phyloP scores from a whole-genome alignment of 2,888 invertebrate genomes.

The Oeneis ivallda region DNA sequence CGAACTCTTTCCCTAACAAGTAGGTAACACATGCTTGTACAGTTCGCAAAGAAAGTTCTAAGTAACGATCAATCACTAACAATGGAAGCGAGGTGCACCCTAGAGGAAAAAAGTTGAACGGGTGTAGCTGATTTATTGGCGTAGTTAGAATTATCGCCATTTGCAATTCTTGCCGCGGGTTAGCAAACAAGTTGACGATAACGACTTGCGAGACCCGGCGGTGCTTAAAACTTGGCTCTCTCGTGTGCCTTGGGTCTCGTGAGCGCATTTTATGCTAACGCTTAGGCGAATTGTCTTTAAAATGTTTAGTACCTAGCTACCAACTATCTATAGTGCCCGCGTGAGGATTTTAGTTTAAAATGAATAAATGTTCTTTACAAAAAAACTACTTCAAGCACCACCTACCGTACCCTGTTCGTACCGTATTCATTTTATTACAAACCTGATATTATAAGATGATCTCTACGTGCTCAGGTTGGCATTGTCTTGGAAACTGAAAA shows the following conservation, averaged over 20 bases:
- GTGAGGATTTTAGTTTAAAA: no score
- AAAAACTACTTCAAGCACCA: no score
- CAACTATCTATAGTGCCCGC: no score
- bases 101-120: slow-evolving; percentile 74
- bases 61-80: slow-evolving; percentile 76
- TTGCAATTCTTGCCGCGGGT: slow-evolving; percentile 76
- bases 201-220: slow-evolving; percentile 56
- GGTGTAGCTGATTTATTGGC: slow-evolving; percentile 75
- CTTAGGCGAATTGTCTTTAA: neutral
- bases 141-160: slow-evolving; percentile 81
- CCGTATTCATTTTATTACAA: no score
- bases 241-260: slow-evolving; percentile 8
- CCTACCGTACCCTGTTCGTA: no score
- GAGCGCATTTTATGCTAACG: slow-evolving; percentile 15
- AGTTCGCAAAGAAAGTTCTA: slow-evolving; percentile 54
- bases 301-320: no score
- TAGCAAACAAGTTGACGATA: slow-evolving; percentile 69
- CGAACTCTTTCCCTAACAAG: slow-evolving; percentile 47
- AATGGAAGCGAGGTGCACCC: slow-evolving; percentile 66
- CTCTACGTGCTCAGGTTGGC: no score
- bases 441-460: no score
- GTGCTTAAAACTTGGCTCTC: slow-evolving; percentile 21
- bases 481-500: no score
- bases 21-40: slow-evolving; percentile 60
- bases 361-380: no score